These are phyloP conservation scores for Ptycholaimellus sp. DNA, from an alignment of 2,888 invertebrate species.

Conservation along the genomic window DNA sequence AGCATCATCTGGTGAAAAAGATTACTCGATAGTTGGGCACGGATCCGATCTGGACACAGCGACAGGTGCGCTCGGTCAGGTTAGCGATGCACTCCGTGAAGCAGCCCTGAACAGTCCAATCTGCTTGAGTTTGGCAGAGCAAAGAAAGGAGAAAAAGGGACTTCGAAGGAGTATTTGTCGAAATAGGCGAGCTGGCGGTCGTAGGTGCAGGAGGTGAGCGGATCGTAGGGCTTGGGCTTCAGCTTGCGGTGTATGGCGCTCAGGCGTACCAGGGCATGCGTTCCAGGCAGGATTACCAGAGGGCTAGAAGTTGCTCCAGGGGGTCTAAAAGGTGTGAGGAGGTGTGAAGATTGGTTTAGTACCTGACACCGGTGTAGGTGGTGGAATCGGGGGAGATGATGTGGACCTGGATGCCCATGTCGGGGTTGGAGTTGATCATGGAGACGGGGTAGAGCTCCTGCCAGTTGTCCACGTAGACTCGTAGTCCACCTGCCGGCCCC, in stretches of 20 bases:
- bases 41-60: conserved; percentile 2
- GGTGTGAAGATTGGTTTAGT: too few relatives aligned
- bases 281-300: conserved; percentile 1
- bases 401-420: conserved; percentile 2
- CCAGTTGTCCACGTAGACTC: conserved; percentile 1
- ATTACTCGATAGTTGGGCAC: too few relatives aligned
- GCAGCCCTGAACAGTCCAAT: too few relatives aligned
- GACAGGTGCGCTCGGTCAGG: conserved; percentile 1
- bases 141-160: too few relatives aligned
- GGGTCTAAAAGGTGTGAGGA: too few relatives aligned
- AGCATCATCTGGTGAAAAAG: too few relatives aligned
- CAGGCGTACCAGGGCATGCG: background rate
- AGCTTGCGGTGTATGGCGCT: background rate
- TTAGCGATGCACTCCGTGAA: conserved; percentile 3
- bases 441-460: background rate
- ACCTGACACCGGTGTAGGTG: background rate
- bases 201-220: too few relatives aligned
- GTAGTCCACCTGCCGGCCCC: conserved; percentile 1
- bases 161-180: too few relatives aligned
- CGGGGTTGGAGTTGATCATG: conserved; percentile 3
- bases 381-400: conserved; percentile 1
- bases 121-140: too few relatives aligned
- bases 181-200: too few relatives aligned
- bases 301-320: too few relatives aligned
- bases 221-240: too few relatives aligned